A percentile compares a stretch with the other conserved stretches of the same genome.
These are phyloP conservation scores for Potamilus streckersoni DNA, from an alignment of 1,140 invertebrate species.

Conservation along the genomic window DNA sequence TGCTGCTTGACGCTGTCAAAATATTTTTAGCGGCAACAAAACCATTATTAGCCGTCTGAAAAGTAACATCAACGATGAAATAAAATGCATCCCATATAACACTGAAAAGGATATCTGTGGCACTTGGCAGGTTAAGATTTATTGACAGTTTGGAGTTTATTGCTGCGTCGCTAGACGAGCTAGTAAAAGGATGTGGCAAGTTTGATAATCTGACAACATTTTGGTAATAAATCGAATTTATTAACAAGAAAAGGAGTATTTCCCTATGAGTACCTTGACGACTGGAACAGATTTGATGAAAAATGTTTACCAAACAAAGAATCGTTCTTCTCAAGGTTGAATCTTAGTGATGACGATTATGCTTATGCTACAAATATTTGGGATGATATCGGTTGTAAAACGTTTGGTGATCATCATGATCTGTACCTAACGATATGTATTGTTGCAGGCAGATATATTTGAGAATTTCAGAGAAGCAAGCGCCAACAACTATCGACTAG, in stretches of 20 bases:
- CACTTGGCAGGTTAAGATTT: constrained; percentile 8
- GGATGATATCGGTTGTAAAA: constrained; percentile 52
- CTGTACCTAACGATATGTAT: constrained; percentile 58
- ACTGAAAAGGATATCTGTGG: constrained; percentile 11
- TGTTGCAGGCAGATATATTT: constrained; percentile 41
- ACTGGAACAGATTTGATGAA: constrained; percentile 43
- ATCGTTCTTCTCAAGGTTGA: constrained; percentile 44
- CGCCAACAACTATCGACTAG: constrained; percentile 36
- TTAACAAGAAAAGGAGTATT: constrained; percentile 49
- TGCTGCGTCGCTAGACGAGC: constrained; percentile 1
- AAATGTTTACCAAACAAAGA: constrained; percentile 40
- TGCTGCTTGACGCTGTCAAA: too few species aligned
- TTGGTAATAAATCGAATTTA: constrained; percentile 4
- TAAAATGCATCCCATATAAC: too few species aligned
- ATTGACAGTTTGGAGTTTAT: constrained; percentile 8
- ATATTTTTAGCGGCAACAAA: not conserved
- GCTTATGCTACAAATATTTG: constrained; percentile 43
- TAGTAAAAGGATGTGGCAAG: not conserved
- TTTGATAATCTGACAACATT: constrained; percentile 4
- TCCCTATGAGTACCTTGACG: constrained; percentile 54
- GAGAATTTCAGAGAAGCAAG: constrained; percentile 41
- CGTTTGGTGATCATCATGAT: constrained; percentile 63
- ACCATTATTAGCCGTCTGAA: not conserved
- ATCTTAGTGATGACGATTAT: constrained; percentile 31
- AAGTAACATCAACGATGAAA: not conserved